Base-by-base conservation (phyloP, 2,113 vertebrate genomes). In the Picathartes gymnocephalus region DNA sequence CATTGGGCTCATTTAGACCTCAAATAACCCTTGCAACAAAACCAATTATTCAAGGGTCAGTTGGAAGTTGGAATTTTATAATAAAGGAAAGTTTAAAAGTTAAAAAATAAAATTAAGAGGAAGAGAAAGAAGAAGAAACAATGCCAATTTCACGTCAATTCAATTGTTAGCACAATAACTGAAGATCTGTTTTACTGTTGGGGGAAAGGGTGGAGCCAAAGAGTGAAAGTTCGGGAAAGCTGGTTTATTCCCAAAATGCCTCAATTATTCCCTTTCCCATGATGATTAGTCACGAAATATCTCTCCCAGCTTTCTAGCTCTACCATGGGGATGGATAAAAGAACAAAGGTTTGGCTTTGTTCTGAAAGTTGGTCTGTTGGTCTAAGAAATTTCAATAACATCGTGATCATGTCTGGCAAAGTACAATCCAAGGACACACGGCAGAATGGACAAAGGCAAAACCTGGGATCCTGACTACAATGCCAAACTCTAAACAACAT, bases 21-120 rank as follows among this genome's bases (percentile, higher is more conserved):
- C 95, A 97, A 97, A 97, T 95, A 97, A 97, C 92, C 93, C 95
- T 98, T 95, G 92, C 95, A 97, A 97, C 91, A 96, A 97, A 97
- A 92, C 94, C 97, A 97, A 81, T 97, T 97, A 96, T 97, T 96
- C 86, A 97, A 97, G 97, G 97, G 96, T 98, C 97, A 97, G 57
- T 79, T 95, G 90, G 51, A 97, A 97, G 97, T 85, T 91, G 96
- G 96, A 96, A 97, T 96, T 92, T 37, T 91, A 94, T 95, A 97
- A 97, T 95, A 95, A 96, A 91, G 90, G 72, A 82, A 90, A 97
- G 96, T 96, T 96, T 44, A 95, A 94, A 96, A 97, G 81, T 88
- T 93, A 76, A 71, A 92, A 76, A 93, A 91, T 56, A 88, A 80
- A 71, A 92, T 48, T 1, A 96, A 88, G 88, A 95, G 96, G 92